Base-by-base conservation (phyloP, 2,888 invertebrate genomes). In the Eristalis pertinax region DNA sequence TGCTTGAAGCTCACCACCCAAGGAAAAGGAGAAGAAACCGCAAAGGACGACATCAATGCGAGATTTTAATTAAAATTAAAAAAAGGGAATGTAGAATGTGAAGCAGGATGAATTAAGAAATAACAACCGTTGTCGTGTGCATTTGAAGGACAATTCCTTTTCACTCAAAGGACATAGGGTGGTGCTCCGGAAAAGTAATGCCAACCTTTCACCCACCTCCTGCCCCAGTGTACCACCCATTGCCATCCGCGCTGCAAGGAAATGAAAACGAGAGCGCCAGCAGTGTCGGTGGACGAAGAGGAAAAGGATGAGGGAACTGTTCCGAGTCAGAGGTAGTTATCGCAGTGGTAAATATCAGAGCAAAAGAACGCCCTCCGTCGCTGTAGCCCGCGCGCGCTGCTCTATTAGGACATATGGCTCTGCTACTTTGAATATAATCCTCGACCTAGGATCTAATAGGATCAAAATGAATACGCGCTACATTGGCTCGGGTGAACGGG, bases 51-150 rank as follows among this genome's bases (percentile, higher is more conserved):
- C 62, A 69, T 63, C 64, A 73, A 65, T 82, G 69, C 64, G 74
- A 75, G 78, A 50, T 86, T 86, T 86, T 86, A 86, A 86, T 86
- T 86, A 85, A 85, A 85, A 81, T 67, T 80, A 11, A 73, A 81
- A 85, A 72, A 73, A 32, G 26, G 5, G 13, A 13, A 41, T n/a
- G 68, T 19, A 43, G 19, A 38, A 70, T 62, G 35, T 64, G 41
- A 50, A 67, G 68, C 64, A 24, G 26, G 29, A 74, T 79, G 69
- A 69, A 78, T 26, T 35, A 72, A 72, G 74, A 43, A 68, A 75
- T 56, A 80, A 56, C 56, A 70, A 74, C 65, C 80, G 50, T 68
- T 63, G 62, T 78, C 65, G 29, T 82, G 35, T 82, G 73, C 69
- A 78, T 58, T 74, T 86, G 83, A 86, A 86, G 83, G 86, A 78